Evolutionary conservation across 2,888 invertebrate species (phyloP), one percentile per base, ranked within the genome.

Genomic region (Nemurella pictetii): DNA sequence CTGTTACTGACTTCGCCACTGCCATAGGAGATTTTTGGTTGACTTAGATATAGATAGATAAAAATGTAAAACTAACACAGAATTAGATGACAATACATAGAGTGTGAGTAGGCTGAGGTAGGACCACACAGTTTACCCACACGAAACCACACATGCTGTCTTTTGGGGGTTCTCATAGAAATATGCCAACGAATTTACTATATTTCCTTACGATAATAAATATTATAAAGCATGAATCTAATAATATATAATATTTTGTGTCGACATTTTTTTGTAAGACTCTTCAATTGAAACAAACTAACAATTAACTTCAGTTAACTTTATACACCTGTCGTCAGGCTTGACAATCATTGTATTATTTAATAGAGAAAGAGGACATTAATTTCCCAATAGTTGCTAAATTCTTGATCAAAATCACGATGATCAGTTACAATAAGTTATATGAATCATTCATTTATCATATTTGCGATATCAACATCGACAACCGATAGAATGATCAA

Each of bases 41-140:
- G 55, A 55, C 55, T 20, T 20, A 55, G 3, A 55, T 20, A 55
- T 55, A 55, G 32, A 32, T 32, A 5, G 32, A 32, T 32, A 32
- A 32, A 2, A 1, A 55, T 55, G 9, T 55, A 55, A 7, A 55
- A 55, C 55, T 55, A 55, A 55, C 55, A 55, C 55, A 55, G 55
- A 55, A 55, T 55, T 3, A 20, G 9, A 55, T 55, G 55, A 20
- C 20, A 20, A 55, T 55, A 55, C 20, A 75, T 27, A 3, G 9
- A 75, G 26, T 75, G 55, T 36, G n/a, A 36, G 9, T 36, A 36
- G 55, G 55, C 55, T 20, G 75, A 75, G 7, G 55, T 78, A 30
- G 78, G 78, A 78, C 78, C 78, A 78, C 78, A 78, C 78, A 78
- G 30, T 78, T 78, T 78, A 27, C 9, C n/a, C n/a, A 29, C 78